phyloP scores from a whole-genome alignment of 2,888 invertebrate genomes.

The Belgica antarctica region DNA sequence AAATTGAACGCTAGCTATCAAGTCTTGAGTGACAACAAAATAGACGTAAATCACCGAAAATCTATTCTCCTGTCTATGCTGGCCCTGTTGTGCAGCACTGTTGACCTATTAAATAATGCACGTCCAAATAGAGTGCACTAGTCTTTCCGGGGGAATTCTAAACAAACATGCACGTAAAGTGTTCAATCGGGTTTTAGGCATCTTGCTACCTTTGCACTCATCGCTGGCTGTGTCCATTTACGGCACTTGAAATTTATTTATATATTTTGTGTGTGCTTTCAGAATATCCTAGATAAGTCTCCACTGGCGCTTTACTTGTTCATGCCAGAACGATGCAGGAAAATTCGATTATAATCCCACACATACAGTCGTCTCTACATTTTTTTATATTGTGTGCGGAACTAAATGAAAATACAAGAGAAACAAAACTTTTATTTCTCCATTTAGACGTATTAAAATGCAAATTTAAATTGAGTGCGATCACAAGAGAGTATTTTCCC shows the following conservation, averaged over 20 bases:
- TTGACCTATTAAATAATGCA: slow-evolving; percentile 43
- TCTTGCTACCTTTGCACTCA: slow-evolving; percentile 20
- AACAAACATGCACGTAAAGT: slow-evolving; percentile 24
- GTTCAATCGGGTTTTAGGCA: slow-evolving; percentile 35
- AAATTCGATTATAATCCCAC: slow-evolving; percentile 16
- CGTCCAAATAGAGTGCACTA: neutral
- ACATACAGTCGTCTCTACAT: neutral
- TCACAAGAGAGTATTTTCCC: neutral
- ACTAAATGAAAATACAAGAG: neutral
- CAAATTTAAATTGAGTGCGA: slow-evolving; percentile 29
- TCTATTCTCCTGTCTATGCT: neutral
- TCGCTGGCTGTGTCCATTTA: neutral
- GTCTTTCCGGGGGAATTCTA: neutral
- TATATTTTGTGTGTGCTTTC: slow-evolving; percentile 18
- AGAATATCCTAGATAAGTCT: neutral
- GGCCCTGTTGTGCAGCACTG: slow-evolving; percentile 10
- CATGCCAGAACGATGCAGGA: slow-evolving; percentile 9
- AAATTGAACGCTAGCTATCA: slow-evolving; percentile 15
- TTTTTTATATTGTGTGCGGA: neutral
- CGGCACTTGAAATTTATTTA: slow-evolving; percentile 14
- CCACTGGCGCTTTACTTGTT: neutral
- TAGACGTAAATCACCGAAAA: neutral
- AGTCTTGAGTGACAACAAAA: slow-evolving; percentile 13
- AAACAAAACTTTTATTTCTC: neutral
- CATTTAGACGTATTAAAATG: slow-evolving; percentile 22